Evolutionary conservation across 2,797 vertebrate species (phyloP), one percentile per base, ranked within the genome.

Genomic region (Pseudochaenichthys georgianus): DNA sequence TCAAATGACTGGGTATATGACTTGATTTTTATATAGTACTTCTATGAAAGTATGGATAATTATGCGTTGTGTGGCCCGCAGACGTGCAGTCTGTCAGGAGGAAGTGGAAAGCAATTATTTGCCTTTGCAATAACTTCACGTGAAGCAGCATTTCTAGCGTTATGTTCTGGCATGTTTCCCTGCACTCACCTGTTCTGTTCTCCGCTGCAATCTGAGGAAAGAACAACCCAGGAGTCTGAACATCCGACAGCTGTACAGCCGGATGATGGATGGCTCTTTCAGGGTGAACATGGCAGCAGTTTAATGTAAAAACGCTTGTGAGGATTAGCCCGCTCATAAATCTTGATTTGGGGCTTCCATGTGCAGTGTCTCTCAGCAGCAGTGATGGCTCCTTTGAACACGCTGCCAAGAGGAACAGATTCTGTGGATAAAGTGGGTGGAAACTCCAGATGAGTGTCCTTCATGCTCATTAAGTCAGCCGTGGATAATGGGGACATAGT

Each of bases 1-100:
- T 91, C 87, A 81, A 87, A 89, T 90, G 70, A 89, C 68, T 13
- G 87, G 89, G 86, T 92, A 17, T 34, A 57, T 34, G 70, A 72
- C 69, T 58, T 38, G 66, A 88, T 87, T 89, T 88, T 89, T 88
- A 88, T 87, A 85, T 83, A 87, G 80, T 65, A 19, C 80, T 63
- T 80, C 84, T 70, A 65, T 82, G 71, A 31, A 73, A 78, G 74
- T 83, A 75, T 55, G 61, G 79, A 71, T 87, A 88, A 90, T 92
- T 78, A 89, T 83, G 80, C 69, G 78, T 84, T 84, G 4, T 52
- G 50, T 47, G 68, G 16, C 73, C 75, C 34, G 43, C 86, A 84
- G 91, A 82, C 70, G n/a, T 85, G 73, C 69, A 68, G 71, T 70
- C 78, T 80, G 79, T 88, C 77, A 81, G 77, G 46, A 79, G 83